Evolutionary conservation across 2,113 vertebrate genomes (phyloP), one percentile per base, ranked within the genome.

Genomic region (Pseudorasbora parva): DNA sequence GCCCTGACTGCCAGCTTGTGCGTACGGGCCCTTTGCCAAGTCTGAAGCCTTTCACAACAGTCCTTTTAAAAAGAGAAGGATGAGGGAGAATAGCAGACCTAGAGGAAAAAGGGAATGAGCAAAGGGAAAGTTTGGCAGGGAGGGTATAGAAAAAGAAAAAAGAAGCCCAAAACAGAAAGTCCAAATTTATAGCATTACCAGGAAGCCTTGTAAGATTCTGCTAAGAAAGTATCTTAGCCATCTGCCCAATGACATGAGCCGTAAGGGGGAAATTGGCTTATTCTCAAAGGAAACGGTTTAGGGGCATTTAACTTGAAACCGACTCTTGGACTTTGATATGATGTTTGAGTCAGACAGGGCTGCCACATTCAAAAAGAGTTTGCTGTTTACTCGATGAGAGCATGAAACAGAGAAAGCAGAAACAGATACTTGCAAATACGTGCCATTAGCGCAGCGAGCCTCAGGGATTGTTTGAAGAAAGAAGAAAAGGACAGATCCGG

Each of bases 271-370:
- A 51, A 43, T 71, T 59, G 59, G 41, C 81, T 33, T 45, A 69
- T 82, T 87, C 59, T 83, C 64, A 85, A 83, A 80, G 15, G 59
- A 82, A 75, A 74, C 5, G 64, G 68, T 82, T 78, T 79, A 54
- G 74, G 73, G 33, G 21, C 45, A 75, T 69, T 80, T 19, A 56
- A 43, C 49, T 41, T 47, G 33, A 78, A 77, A 66, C 66, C 19
- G 6, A 43, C 74, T 78, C 64, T 78, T 62, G 64, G 41, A 45
- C n/a, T 64, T 77, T 81, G 81, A 82, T 62, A 45, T 33, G 69
- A 60, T 82, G 30, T 71, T 71, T 41, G 27, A 75, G 45, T 77
- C 75, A 77, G 75, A 23, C 75, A 77, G 15, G 37, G 23, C 30
- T 73, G 66, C 30, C 72, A 69, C 33, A 27, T 76, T 56, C 37